phyloP scores from a whole-genome alignment of 1,140 invertebrate species.

The Spodoptera frugiperda region DNA sequence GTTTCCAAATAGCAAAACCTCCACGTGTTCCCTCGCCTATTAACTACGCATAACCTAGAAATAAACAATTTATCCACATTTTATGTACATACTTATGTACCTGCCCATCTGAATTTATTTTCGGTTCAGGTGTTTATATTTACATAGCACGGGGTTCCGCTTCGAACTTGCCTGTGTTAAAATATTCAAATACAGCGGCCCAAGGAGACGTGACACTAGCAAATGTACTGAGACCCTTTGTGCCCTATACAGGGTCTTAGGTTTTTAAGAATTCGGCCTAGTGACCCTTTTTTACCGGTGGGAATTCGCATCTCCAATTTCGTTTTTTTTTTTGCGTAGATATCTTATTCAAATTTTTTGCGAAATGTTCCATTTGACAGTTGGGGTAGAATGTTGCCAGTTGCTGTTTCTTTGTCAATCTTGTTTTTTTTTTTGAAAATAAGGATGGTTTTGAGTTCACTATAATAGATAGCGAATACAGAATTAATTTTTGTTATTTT shows the following conservation, averaged over 20 bases:
- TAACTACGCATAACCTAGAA: too few species aligned
- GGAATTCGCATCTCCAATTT: background rate
- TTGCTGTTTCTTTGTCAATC: background rate
- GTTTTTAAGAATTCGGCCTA: too few species aligned
- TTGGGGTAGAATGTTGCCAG: background rate
- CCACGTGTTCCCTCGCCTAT: too few species aligned
- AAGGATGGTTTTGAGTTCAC: too few species aligned
- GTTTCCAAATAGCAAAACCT: too few species aligned
- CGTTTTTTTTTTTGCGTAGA: too few species aligned
- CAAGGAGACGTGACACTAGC: constrained; percentile 13
- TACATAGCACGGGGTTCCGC: constrained; percentile 23
- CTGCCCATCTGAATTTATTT: constrained; percentile 16
- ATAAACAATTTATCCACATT: too few species aligned
- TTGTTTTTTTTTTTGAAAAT: background rate
- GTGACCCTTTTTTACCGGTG: background rate
- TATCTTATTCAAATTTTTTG: too few species aligned
- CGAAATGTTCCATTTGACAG: background rate
- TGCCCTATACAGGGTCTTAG: background rate
- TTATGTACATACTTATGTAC: too few species aligned
- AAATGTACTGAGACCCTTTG: background rate
- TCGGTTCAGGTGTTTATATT: constrained; percentile 36
- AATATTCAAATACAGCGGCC: constrained; percentile 43
- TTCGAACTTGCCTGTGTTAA: constrained; percentile 39
- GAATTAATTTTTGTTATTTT: too few species aligned
- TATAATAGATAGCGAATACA: too few species aligned